phyloP scores from a whole-genome alignment of 1,140 invertebrate genomes.

The Pseudoatta argentina region DNA sequence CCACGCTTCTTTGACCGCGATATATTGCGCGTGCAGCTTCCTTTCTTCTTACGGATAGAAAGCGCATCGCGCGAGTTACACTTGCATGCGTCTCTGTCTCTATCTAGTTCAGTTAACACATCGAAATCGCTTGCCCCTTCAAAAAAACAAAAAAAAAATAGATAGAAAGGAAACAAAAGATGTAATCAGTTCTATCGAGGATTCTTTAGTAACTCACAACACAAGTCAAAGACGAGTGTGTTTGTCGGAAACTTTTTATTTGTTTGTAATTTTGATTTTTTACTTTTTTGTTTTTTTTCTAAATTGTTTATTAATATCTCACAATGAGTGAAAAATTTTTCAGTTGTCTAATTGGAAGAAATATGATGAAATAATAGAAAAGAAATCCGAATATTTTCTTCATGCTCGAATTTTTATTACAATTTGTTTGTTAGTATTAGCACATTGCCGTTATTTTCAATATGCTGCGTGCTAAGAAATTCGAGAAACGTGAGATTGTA shows the following conservation, averaged over 20 bases:
- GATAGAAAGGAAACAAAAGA: neutral
- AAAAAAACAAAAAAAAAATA: neutral
- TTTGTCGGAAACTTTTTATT: conserved; percentile 21
- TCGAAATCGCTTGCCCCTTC: neutral
- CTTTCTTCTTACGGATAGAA: conserved; percentile 14
- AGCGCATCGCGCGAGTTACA: neutral
- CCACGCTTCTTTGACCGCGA: neutral
- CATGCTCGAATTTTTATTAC: conserved; percentile 16
- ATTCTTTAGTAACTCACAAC: neutral
- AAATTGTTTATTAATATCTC: neutral
- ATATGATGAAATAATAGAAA: conserved; percentile 19
- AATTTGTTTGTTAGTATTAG: neutral
- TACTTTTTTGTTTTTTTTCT: conserved; percentile 3
- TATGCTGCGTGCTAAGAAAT: neutral
- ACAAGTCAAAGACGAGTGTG: neutral
- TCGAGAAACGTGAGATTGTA: neutral
- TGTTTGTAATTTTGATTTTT: neutral
- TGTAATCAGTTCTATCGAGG: neutral
- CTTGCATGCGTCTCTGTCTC: neutral
- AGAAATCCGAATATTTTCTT: conserved; percentile 22
- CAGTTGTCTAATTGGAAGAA: neutral
- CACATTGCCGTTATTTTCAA: neutral
- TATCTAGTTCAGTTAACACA: neutral
- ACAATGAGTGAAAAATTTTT: neutral
- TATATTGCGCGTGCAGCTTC: neutral